A percentile compares a stretch with the other conserved stretches of the same genome.
Evolutionary conservation across 2,888 invertebrate genomes (phyloP).

Genomic region (Asteroscopus sphinx): DNA sequence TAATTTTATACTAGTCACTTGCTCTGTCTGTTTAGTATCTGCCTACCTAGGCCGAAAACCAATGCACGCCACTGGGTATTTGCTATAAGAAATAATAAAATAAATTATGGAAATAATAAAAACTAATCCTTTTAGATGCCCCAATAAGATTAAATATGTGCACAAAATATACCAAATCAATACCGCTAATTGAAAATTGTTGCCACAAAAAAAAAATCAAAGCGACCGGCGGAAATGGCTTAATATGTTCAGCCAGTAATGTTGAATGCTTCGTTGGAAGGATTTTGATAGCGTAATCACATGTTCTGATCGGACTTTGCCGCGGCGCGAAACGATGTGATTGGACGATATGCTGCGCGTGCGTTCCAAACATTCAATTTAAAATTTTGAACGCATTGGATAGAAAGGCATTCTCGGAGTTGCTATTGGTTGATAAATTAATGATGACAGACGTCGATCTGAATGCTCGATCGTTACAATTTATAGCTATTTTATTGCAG

Average conservation of each 20-base stretch:
- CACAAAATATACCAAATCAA: slow-evolving; percentile 78
- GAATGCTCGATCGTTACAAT: slow-evolving; percentile 48
- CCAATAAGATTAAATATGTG: slow-evolving; percentile 65
- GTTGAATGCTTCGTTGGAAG: slow-evolving; percentile 70
- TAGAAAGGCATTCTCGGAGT: slow-evolving; percentile 59
- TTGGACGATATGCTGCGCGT: slow-evolving; percentile 67
- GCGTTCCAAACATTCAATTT: slow-evolving; percentile 70
- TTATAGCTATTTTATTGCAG: slow-evolving; percentile 42
- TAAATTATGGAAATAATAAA: slow-evolving; percentile 48
- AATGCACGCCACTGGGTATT: too few relatives aligned
- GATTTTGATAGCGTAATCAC: slow-evolving; percentile 73
- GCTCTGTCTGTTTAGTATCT: too few relatives aligned
- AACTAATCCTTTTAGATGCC: slow-evolving; percentile 60
- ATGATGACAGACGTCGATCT: slow-evolving; percentile 58
- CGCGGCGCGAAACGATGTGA: slow-evolving; percentile 72
- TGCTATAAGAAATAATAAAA: slow-evolving; percentile 34
- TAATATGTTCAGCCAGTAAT: slow-evolving; percentile 65
- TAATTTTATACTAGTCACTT: too few relatives aligned
- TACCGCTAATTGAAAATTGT: slow-evolving; percentile 75
- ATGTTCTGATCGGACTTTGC: slow-evolving; percentile 70
- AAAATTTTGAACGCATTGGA: slow-evolving; percentile 60
- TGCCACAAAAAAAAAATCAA: slow-evolving; percentile 66
- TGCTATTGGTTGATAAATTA: slow-evolving; percentile 61
- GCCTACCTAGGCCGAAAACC: too few relatives aligned
- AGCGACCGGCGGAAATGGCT: slow-evolving; percentile 79